A percentile compares a stretch with the other conserved stretches of the same genome.
Evolutionary conservation across 2,888 invertebrate genomes (phyloP).

Genomic region (Agrotis segetum): DNA sequence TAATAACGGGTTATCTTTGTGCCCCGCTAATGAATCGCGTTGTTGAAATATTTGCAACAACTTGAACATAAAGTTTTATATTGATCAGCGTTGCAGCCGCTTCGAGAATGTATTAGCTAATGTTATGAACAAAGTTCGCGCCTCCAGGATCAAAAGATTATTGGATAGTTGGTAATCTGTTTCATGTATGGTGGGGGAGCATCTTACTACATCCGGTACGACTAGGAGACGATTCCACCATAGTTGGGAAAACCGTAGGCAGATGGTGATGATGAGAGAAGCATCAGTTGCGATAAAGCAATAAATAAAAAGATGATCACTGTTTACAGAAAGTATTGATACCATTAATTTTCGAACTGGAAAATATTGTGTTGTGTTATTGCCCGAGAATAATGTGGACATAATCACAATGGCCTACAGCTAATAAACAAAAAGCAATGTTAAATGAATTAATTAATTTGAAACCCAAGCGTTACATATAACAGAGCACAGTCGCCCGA

Average conservation of each 20-base stretch:
- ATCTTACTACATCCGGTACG: not conserved
- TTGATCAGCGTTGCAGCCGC: constrained; percentile 45
- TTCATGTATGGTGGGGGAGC: not conserved
- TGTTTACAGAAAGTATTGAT: too few relatives aligned
- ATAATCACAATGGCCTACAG: not conserved
- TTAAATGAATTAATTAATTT: constrained; percentile 1
- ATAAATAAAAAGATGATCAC: not conserved
- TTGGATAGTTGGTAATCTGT: constrained; percentile 19
- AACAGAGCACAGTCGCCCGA: not conserved
- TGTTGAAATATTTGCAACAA: constrained; percentile 72
- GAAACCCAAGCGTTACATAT: not conserved
- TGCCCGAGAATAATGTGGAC: not conserved
- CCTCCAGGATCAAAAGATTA: constrained; percentile 25
- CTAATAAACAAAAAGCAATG: not conserved
- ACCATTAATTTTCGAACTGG: not conserved
- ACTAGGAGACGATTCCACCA: too few relatives aligned
- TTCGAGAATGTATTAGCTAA: constrained; percentile 30
- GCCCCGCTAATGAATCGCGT: constrained; percentile 72
- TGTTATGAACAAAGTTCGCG: constrained; percentile 51
- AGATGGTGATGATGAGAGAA: too few relatives aligned
- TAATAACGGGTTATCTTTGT: constrained; percentile 76
- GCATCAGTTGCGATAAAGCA: not conserved
- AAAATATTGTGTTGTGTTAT: not conserved
- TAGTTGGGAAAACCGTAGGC: too few relatives aligned
- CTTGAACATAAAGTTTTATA: constrained; percentile 43